A percentile compares a stretch with the other conserved stretches of the same genome.
Evolutionary conservation across 1,140 invertebrate genomes (phyloP).

Genomic region (Aphaenogaster floridana): DNA sequence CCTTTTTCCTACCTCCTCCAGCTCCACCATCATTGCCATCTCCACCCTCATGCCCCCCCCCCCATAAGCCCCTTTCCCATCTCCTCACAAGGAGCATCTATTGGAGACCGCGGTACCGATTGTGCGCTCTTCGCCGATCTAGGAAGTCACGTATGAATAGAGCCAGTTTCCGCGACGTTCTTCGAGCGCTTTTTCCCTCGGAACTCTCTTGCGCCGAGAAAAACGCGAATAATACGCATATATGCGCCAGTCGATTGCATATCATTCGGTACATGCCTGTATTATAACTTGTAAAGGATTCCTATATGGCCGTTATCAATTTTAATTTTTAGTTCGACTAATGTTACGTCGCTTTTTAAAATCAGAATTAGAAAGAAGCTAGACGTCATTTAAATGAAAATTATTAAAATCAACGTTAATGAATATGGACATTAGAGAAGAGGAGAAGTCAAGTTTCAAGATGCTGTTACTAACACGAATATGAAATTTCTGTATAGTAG

Average conservation of each 20-base stretch:
- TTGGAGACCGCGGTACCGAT: slow-evolving; percentile 71
- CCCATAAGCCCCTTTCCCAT: slow-evolving; percentile 17
- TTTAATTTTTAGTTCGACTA: neutral
- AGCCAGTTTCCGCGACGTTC: slow-evolving; percentile 63
- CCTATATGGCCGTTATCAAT: neutral
- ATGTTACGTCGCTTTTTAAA: neutral
- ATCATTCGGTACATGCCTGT: neutral
- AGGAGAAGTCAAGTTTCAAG: slow-evolving; percentile 32
- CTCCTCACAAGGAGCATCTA: slow-evolving; percentile 71
- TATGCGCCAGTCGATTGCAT: slow-evolving; percentile 3
- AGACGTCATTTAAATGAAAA: neutral
- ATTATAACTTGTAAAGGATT: neutral
- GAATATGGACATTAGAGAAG: neutral
- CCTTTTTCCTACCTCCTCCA: slow-evolving; percentile 75
- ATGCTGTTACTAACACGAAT: slow-evolving; percentile 12
- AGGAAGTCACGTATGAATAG: slow-evolving; percentile 76
- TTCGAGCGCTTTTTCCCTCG: slow-evolving; percentile 32
- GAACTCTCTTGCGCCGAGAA: slow-evolving; percentile 6
- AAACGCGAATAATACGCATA: slow-evolving; percentile 25
- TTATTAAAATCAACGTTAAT: slow-evolving; percentile 9
- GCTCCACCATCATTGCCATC: slow-evolving; percentile 63
- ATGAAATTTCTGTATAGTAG: slow-evolving; percentile 30
- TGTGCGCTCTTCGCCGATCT: slow-evolving; percentile 69
- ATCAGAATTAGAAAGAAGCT: neutral
- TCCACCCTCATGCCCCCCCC: slow-evolving; percentile 35